phyloP scores from a whole-genome alignment of 2,888 invertebrate genomes.

The Heliconius ismenius region DNA sequence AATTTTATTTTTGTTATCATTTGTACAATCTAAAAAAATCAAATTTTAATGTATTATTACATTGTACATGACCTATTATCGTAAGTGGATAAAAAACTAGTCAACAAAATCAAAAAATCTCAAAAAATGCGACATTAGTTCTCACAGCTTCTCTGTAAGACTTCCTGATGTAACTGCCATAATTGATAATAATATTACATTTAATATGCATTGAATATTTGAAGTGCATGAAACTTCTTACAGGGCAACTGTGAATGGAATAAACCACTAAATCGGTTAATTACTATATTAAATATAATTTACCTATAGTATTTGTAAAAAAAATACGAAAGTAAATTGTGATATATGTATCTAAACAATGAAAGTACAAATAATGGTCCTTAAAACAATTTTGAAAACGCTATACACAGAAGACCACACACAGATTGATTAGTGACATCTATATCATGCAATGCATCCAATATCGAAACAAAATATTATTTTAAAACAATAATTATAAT shows the following conservation, averaged over 20 bases:
- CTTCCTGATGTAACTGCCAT: constrained; percentile 76
- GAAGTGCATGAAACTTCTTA: constrained; percentile 56
- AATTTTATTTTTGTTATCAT: background rate
- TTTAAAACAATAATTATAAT: constrained; percentile 5
- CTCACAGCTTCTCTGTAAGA: constrained; percentile 80
- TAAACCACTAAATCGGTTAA: background rate
- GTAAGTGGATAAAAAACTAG: background rate
- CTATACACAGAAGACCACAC: constrained; percentile 62
- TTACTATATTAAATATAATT: background rate
- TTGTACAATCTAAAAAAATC: background rate
- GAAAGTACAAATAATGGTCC: background rate
- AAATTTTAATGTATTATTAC: background rate
- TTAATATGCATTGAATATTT: constrained; percentile 37
- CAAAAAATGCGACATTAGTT: constrained; percentile 7
- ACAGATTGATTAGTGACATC: constrained; percentile 56
- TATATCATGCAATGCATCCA: constrained; percentile 50
- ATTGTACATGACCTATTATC: background rate
- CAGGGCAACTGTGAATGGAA: constrained; percentile 73
- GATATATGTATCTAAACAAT: background rate
- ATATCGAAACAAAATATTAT: constrained; percentile 28
- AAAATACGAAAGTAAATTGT: constrained; percentile 4
- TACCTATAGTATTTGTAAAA: constrained; percentile 2
- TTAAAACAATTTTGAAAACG: constrained; percentile 12
- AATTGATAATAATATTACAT: constrained; percentile 49
- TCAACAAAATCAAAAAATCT: background rate